Conservation (phyloP, 2,797 vertebrate genomes). For the Parambassis ranga region DNA sequence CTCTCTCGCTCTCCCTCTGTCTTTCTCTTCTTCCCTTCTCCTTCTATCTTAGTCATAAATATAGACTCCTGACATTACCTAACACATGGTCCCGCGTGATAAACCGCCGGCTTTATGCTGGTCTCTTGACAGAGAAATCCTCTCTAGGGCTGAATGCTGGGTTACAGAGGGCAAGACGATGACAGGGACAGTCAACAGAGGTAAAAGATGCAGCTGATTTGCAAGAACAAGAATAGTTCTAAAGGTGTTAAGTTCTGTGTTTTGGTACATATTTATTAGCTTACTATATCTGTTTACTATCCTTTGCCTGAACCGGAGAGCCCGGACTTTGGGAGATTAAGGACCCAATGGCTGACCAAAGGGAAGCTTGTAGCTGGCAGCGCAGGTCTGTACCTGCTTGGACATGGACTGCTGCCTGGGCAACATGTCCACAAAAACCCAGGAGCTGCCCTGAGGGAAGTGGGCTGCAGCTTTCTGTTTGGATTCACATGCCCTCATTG, state of each 20-base stretch:
- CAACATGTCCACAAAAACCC: slow-evolving; percentile 45
- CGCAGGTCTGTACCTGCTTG: slow-evolving; percentile 47
- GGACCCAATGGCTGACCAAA: slow-evolving; percentile 10
- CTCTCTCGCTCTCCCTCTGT: too few relatives aligned
- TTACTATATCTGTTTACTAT: slow-evolving; percentile 33
- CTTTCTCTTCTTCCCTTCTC: slow-evolving; percentile 39
- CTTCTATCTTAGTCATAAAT: slow-evolving; percentile 70
- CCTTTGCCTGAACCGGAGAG: slow-evolving; percentile 7
- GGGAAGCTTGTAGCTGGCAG: slow-evolving; percentile 40
- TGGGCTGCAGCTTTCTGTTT: slow-evolving; percentile 44
- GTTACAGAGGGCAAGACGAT: slow-evolving; percentile 35
- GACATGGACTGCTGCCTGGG: slow-evolving; percentile 47
- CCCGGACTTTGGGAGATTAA: slow-evolving; percentile 31
- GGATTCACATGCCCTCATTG: slow-evolving; percentile 20
- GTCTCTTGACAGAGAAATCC: slow-evolving; percentile 75
- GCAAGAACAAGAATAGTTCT: background rate
- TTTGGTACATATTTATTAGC: background rate
- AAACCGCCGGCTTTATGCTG: slow-evolving; percentile 73
- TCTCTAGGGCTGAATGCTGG: slow-evolving; percentile 46
- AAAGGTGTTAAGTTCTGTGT: background rate
- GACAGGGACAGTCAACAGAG: background rate
- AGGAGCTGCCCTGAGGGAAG: slow-evolving; percentile 44
- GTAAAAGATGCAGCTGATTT: slow-evolving; percentile 4
- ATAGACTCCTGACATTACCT: slow-evolving; percentile 69
- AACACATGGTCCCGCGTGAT: slow-evolving; percentile 74